These are phyloP conservation scores for Oppia nitens DNA, from an alignment of 1,140 invertebrate species.

Conservation along the genomic window DNA sequence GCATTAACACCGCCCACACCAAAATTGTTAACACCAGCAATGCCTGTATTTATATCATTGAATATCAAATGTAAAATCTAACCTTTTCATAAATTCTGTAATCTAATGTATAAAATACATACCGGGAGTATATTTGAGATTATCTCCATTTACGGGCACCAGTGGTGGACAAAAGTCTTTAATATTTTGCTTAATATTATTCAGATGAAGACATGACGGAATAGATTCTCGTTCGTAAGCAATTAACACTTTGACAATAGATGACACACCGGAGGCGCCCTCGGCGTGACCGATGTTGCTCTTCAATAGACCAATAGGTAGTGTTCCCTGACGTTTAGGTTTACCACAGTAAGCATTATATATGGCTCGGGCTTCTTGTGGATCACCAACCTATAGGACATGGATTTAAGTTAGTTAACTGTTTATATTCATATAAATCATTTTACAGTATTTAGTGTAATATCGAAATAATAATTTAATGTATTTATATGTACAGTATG, in stretches of 20 bases:
- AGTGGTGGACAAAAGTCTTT: constrained; percentile 57
- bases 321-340: constrained; percentile 56
- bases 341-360: background rate
- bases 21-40: too few species aligned
- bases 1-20: too few species aligned
- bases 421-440: too few species aligned
- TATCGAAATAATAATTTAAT: too few species aligned
- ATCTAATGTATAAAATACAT: constrained; percentile 34
- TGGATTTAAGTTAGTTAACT: too few species aligned
- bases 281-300: constrained; percentile 85
- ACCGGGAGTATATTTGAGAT: constrained; percentile 9
- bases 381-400: constrained; percentile 31
- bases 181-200: constrained; percentile 72
- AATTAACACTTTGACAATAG: constrained; percentile 67
- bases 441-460: too few species aligned
- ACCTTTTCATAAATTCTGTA: too few species aligned
- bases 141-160: constrained; percentile 12
- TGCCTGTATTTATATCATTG: constrained; percentile 5
- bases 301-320: too few species aligned
- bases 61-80: too few species aligned
- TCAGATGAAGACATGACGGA: constrained; percentile 78
- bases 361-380: constrained; percentile 1
- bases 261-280: constrained; percentile 62
- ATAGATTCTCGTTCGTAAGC: constrained; percentile 72
- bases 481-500: too few species aligned